These are phyloP conservation scores for Nibea coibor DNA, from an alignment of 2,113 vertebrate species.

Conservation along the genomic window DNA sequence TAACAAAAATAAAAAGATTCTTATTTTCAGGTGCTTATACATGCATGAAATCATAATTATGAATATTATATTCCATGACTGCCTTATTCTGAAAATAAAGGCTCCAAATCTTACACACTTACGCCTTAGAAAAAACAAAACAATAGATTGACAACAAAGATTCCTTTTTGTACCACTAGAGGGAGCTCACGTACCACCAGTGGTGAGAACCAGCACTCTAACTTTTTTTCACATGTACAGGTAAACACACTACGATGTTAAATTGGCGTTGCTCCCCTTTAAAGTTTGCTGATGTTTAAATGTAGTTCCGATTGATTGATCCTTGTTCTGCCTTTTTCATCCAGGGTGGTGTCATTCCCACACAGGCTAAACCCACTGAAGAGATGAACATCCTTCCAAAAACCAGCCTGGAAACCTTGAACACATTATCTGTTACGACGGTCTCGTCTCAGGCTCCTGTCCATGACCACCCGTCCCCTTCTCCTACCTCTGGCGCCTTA, in stretches of 20 bases:
- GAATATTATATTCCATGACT: too few species aligned
- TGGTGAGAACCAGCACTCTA: too few species aligned
- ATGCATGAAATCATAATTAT: too few species aligned
- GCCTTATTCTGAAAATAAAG: too few species aligned
- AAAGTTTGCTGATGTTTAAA: neutral
- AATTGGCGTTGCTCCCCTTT: neutral
- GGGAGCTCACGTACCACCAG: too few species aligned
- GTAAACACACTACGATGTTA: neutral
- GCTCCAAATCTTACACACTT: too few species aligned
- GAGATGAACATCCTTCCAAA: conserved; percentile 41
- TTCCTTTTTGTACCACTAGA: too few species aligned
- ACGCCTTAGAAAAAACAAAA: too few species aligned
- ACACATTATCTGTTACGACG: conserved; percentile 1
- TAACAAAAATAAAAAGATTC: too few species aligned
- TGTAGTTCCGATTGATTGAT: neutral
- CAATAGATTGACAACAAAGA: too few species aligned
- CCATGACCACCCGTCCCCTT: neutral
- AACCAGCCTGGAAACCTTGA: conserved; percentile 37
- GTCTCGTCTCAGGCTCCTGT: conserved; percentile 6
- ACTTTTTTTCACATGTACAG: neutral
- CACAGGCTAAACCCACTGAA: conserved; percentile 41
- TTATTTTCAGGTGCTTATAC: too few species aligned
- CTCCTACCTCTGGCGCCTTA: conserved; percentile 8
- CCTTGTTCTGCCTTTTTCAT: neutral
- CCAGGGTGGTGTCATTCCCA: conserved; percentile 18